Conservation (phyloP, 2,888 invertebrate genomes). For the Tipula confusa region DNA sequence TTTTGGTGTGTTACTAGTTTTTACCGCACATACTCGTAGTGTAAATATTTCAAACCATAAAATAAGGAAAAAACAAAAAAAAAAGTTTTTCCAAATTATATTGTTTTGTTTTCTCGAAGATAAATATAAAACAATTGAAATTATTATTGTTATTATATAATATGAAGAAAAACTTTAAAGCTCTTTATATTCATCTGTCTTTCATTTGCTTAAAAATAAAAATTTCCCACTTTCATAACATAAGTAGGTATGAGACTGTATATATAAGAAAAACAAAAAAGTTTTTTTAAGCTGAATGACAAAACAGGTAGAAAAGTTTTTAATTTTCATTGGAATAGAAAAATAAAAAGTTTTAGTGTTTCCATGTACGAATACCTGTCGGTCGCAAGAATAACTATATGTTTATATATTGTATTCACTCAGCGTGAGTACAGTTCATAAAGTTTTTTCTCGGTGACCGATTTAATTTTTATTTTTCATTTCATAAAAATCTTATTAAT, state of each 20-base stretch:
- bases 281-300: neutral
- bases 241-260: neutral
- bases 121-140: neutral
- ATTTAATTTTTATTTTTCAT: neutral
- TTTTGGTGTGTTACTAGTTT: too few species aligned
- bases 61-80: neutral
- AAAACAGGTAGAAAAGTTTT: neutral
- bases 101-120: neutral
- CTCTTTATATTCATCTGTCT: neutral
- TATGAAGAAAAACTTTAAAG: neutral
- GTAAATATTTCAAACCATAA: too few species aligned
- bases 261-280: neutral
- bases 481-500: too few species aligned
- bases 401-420: neutral
- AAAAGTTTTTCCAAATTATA: neutral
- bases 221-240: neutral
- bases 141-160: neutral
- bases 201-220: neutral
- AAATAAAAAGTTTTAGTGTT: neutral
- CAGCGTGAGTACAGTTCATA: neutral
- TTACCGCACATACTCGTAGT: too few species aligned
- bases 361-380: neutral
- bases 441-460: neutral
- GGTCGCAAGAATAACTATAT: neutral
- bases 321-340: too few species aligned